phyloP scores from a whole-genome alignment of 2,797 vertebrate species.

The Megaceryle alcyon region DNA sequence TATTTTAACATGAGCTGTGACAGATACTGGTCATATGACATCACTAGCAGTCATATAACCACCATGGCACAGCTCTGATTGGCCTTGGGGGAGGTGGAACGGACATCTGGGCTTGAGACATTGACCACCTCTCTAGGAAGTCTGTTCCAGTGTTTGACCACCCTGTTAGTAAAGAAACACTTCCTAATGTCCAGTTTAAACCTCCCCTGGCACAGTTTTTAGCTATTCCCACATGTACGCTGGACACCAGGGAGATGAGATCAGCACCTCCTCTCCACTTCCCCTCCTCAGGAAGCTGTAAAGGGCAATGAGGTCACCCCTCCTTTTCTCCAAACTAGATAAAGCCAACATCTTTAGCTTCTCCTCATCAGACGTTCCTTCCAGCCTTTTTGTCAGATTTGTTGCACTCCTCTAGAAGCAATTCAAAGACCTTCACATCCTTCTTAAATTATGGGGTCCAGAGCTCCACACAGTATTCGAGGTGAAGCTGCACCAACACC shows the following conservation, averaged over 20 bases:
- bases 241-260: no score
- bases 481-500: fast-evolving
- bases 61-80: neutral
- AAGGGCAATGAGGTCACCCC: no score
- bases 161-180: no score
- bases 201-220: no score
- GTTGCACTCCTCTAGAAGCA: neutral
- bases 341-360: neutral
- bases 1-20: neutral
- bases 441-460: no score
- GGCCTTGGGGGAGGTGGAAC: neutral
- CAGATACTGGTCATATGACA: neutral
- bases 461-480: neutral
- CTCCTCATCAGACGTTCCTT: neutral
- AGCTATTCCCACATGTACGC: no score
- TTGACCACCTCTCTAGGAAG: neutral
- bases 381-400: neutral
- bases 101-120: neutral
- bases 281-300: no score
- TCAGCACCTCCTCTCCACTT: no score
- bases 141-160: neutral
- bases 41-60: neutral
- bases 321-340: neutral
- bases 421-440: no score
- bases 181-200: no score